A percentile compares a stretch with the other conserved stretches of the same genome.
Evolutionary conservation across 1,140 invertebrate genomes (phyloP).

Genomic region (Zaprionus taronus): DNA sequence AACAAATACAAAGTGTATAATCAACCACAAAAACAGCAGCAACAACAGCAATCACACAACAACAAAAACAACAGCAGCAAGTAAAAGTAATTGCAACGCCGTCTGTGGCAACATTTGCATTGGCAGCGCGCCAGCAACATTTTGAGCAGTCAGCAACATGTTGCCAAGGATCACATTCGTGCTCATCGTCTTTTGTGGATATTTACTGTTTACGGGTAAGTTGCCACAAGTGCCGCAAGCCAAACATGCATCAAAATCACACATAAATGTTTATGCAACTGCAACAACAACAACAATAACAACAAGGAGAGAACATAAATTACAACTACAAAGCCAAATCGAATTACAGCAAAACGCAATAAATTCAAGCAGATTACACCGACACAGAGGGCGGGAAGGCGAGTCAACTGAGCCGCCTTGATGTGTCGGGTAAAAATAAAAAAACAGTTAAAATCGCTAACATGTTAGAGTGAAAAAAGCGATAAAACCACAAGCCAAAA

Average conservation of each 20-base stretch:
- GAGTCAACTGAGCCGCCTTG: slow-evolving; percentile 55
- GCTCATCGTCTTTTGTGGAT: slow-evolving; percentile 79
- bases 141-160: slow-evolving; percentile 64
- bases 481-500: slow-evolving; percentile 44
- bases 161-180: slow-evolving; percentile 76
- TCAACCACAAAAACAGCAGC: slow-evolving; percentile 21
- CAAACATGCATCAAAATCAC: slow-evolving; percentile 43
- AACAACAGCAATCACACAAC: slow-evolving; percentile 6
- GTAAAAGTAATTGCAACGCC: background rate
- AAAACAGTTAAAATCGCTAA: slow-evolving; percentile 9
- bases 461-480: slow-evolving; percentile 18
- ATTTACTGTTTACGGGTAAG: slow-evolving; percentile 75
- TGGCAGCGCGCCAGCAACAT: slow-evolving; percentile 18
- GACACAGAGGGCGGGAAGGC: slow-evolving; percentile 45
- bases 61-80: background rate
- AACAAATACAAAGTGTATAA: slow-evolving; percentile 38
- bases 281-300: slow-evolving; percentile 23
- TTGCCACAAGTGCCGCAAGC: slow-evolving; percentile 11
- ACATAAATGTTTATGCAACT: slow-evolving; percentile 56
- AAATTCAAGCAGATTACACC: slow-evolving; percentile 75
- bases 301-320: slow-evolving; percentile 42
- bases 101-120: background rate
- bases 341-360: slow-evolving; percentile 72
- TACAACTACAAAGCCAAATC: slow-evolving; percentile 60
- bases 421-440: slow-evolving; percentile 58